Base-by-base conservation (phyloP, 2,888 invertebrate species). In the Lepidonotus clava region DNA sequence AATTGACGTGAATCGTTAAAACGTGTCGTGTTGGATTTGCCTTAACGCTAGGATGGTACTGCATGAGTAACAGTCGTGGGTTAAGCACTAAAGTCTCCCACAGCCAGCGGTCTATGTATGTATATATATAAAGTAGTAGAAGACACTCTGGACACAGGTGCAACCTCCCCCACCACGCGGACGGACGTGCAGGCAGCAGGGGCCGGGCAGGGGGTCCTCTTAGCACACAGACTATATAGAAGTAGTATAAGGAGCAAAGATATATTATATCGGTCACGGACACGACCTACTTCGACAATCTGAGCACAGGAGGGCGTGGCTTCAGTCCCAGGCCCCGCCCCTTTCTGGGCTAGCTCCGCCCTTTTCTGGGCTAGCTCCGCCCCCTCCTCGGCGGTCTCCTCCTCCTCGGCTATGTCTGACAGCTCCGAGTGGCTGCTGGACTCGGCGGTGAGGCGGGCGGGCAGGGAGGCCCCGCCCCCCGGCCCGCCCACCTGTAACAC, bases 371-470 rank as follows among this genome's bases (percentile, higher is more conserved):
- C n/a, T 1, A 28, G 28, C 46, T 46, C 80, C 41, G 46, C 83
- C 56, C 36, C 18, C n/a, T 83, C 83, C 18, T 51, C 83, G n/a
- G 14, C 83, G 6, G 56, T 32, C 83, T 83, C 83, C 83, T 83
- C 91, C 83, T 94, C 94, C 90, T 95, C 95, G 51, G 94, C 94
- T 88, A 95, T 95, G 91, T 95, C 95, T 41, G 95, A 95, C 83
- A 95, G 92, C 91, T 95, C 95, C 34, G 94, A 94, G 85, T 91
- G 91, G 66, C 80, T 40, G 32, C 86, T 41, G 77, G 77, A 77
- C 11, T 0, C 46, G 28, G 80, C 66, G n/a, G 32, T 34, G n/a
- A 21, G 36, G 28, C n/a, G 28, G 71, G 18, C 32, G 53, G 18
- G 32, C 28, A n/a, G 67, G 28, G 88, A 76, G n/a, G 83, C 24